phyloP scores from a whole-genome alignment of 2,888 invertebrate species.

The Griposia aprilina region DNA sequence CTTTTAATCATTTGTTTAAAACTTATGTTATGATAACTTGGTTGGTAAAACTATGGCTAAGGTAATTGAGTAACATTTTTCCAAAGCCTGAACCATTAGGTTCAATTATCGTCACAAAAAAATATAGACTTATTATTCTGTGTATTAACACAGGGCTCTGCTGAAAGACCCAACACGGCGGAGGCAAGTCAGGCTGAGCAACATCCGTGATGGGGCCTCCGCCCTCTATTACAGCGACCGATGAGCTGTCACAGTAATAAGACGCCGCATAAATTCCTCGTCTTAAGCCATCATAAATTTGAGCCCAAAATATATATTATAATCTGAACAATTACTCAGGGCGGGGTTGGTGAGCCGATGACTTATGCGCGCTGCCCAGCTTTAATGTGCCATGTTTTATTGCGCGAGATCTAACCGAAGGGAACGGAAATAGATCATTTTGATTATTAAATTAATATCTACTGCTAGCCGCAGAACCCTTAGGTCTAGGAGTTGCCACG shows the following conservation, averaged over 20 bases:
- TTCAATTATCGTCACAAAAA: too few relatives aligned
- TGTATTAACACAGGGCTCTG: too few relatives aligned
- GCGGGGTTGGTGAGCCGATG: conserved; percentile 72
- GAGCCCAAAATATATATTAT: conserved; percentile 79
- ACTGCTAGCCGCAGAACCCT: conserved; percentile 42
- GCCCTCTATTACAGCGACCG: conserved; percentile 74
- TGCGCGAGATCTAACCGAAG: conserved; percentile 59
- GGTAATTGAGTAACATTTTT: too few relatives aligned
- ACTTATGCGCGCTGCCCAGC: conserved; percentile 72
- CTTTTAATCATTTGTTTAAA: neutral
- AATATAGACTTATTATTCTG: too few relatives aligned
- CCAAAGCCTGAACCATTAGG: too few relatives aligned
- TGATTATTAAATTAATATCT: conserved; percentile 67
- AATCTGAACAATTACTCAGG: conserved; percentile 84
- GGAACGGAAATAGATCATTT: conserved; percentile 65
- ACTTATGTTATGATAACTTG: too few relatives aligned
- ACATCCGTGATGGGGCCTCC: neutral
- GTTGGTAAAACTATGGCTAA: too few relatives aligned
- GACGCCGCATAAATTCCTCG: conserved; percentile 81
- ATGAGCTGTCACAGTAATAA: conserved; percentile 87
- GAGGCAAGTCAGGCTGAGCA: too few relatives aligned
- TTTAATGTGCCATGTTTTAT: conserved; percentile 72
- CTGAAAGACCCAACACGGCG: too few relatives aligned
- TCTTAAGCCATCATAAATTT: conserved; percentile 80
- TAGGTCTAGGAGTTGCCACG: neutral